A percentile compares a stretch with the other conserved stretches of the same genome.
phyloP scores from a whole-genome alignment of 1,140 invertebrate species.

The Hydropsyche tenuis region DNA sequence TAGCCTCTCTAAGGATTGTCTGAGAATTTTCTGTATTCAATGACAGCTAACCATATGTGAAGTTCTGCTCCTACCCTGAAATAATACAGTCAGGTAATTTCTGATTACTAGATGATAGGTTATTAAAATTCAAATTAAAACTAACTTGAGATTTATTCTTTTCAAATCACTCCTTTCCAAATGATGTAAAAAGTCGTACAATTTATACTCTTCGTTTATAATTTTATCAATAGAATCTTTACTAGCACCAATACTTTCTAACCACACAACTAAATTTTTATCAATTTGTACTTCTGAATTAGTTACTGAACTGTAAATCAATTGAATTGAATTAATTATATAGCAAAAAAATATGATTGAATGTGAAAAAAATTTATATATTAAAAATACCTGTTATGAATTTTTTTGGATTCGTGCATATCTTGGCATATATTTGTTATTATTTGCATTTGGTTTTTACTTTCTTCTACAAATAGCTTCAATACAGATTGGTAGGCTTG shows the following conservation, averaged over 20 bases:
- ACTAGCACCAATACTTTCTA: slow-evolving; percentile 52
- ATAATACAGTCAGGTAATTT: neutral
- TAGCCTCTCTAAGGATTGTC: slow-evolving; percentile 15
- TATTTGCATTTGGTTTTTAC: slow-evolving; percentile 64
- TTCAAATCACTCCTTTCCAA: slow-evolving; percentile 58
- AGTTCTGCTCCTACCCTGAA: slow-evolving; percentile 61
- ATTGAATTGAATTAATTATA: too few relatives aligned
- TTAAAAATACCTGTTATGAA: neutral
- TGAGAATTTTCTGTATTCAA: slow-evolving; percentile 58
- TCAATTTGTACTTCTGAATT: slow-evolving; percentile 35
- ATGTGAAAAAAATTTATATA: too few relatives aligned
- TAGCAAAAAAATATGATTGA: too few relatives aligned
- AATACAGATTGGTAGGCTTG: slow-evolving; percentile 75
- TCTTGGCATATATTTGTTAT: slow-evolving; percentile 54
- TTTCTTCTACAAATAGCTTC: slow-evolving; percentile 74
- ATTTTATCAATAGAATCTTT: slow-evolving; percentile 50
- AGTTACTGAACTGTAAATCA: neutral
- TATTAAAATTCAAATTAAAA: slow-evolving; percentile 9
- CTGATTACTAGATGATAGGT: neutral
- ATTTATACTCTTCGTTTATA: slow-evolving; percentile 52
- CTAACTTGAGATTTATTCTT: slow-evolving; percentile 53
- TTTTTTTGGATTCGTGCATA: slow-evolving; percentile 37
- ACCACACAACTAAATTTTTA: slow-evolving; percentile 52
- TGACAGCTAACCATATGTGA: slow-evolving; percentile 63
- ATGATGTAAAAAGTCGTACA: slow-evolving; percentile 55